Base-by-base conservation (phyloP, 2,888 invertebrate species). In the Euplexia lucipara region DNA sequence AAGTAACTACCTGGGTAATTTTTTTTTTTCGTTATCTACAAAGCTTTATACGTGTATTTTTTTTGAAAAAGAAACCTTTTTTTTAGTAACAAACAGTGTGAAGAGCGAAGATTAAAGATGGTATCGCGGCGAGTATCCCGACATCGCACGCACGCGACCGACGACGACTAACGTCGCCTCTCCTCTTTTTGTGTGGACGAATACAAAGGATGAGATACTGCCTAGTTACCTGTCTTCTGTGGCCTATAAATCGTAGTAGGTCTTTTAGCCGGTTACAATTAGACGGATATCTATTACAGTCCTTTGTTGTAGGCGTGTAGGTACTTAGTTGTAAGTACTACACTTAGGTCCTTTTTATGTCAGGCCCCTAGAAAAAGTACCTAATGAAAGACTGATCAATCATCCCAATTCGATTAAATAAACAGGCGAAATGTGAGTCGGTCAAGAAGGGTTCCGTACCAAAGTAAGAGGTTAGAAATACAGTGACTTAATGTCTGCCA, bases 101-200 rank as follows among this genome's bases (percentile, higher is more conserved):
- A 79, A 81, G 78, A 76, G 75, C 76, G 82, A 79, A 86, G 86
- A 88, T 87, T 85, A 84, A 85, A 85, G 86, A 86, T 88, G 78
- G 71, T 86, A 88, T 88, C 86, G 76, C 73, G 64, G 65, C 65
- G 70, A 73, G 70, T 71, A 69, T 61, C 63, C 60, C 32, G 60
- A 75, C 75, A 56, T 67, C 78, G 79, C 83, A 84, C 84, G 86
- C 86, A 86, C 83, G 83, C 82, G 75, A 81, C 75, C 39, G 72
- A 59, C 77, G 76, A 67, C 63, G 73, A 64, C 70, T 70, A 63
- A 59, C 62, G 52, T 54, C 30, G 53, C 61, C 54, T 64, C 64
- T 62, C 68, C 58, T 70, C 71, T 82, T 78, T 82, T 83, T 81
- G 77, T 81, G 74, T 70, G 53, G 70, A 60, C 61, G 62, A 57